Percentiles rank a stretch among this genome's conserved stretches.
Conservation (phyloP, 2,113 vertebrate species). For the Pseudolaguvia tuberculata region DNA sequence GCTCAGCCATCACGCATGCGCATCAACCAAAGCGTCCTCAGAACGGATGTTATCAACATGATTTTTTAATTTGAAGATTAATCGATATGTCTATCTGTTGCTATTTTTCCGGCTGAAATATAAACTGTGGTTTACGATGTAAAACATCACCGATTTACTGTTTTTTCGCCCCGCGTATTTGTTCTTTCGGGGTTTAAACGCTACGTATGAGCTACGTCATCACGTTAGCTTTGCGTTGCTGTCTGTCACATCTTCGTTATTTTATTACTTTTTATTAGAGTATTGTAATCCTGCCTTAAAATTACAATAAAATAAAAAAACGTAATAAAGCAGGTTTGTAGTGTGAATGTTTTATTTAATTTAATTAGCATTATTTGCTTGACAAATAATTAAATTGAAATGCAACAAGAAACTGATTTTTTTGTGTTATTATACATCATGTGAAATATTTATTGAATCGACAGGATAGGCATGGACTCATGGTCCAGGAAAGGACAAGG, state of each 20-base stretch:
- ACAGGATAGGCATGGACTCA: neutral
- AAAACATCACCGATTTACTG: neutral
- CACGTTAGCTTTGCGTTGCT: neutral
- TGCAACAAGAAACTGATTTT: no score
- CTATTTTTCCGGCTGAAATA: neutral
- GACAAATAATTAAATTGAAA: no score
- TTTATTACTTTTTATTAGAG: no score
- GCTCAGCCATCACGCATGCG: slow-evolving; percentile 4
- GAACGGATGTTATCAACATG: no score
- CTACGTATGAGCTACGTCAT: neutral
- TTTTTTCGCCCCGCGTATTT: neutral
- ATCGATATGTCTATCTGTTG: no score
- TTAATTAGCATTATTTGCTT: neutral
- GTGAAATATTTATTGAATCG: neutral
- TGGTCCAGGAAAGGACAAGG: slow-evolving; percentile 38
- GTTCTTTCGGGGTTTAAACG: neutral
- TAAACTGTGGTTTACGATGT: neutral
- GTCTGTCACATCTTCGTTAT: neutral
- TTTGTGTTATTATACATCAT: neutral
- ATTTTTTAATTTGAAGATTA: no score
- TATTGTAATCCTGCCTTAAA: no score
- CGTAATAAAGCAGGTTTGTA: neutral
- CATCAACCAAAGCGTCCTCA: neutral
- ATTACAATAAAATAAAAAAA: no score
- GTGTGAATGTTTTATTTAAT: neutral